Base-by-base conservation (phyloP, 2,113 vertebrate genomes). In the Ictidomys tridecemlineatus region DNA sequence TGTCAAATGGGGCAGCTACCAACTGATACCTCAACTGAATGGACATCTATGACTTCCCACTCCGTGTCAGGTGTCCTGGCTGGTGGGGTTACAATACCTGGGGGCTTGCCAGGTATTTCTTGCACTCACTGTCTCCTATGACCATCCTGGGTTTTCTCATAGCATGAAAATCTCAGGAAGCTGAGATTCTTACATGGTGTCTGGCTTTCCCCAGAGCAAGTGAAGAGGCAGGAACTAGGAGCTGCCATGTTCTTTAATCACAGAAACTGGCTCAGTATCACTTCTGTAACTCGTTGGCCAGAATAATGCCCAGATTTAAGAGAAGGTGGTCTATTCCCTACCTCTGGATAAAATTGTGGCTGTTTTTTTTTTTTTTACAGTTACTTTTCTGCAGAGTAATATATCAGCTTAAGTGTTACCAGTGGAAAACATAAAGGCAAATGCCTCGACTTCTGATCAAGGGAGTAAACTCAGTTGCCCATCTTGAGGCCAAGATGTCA, bases 341-440 rank as follows among this genome's bases (percentile, higher is more conserved):
- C 2, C 32, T 61, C 6, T 84, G 74, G 22, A n/a, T 76, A 89
- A 78, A 10, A 4, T 13, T 53, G 45, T 77, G 34, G 5, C 37
- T 13, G 4, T 48, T 67, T 86, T 39, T 42, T 42, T 42, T 42
- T 42, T 89, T 79, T n/a, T 34, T 26, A 82, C 11, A 86, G 48
- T 69, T 56, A 39, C 3, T 0, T 45, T 45, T 45, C 20, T 94
- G 24, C 86, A 61, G 30, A 86, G 12, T 32, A 20, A 79, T 3
- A 80, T 39, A 56, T 85, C 78, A 73, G 89, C 56, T 8, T 11
- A 94, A 12, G 83, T 61, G 56, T 30, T 87, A 24, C 17, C 69
- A 95, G 16, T 26, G 42, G 28, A 42, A 97, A 96, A 94, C 83
- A 42, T 82, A 72, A 98, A 96, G 32, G 30, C 14, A 37, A 51